Conservation (phyloP, 2,113 vertebrate genomes). For the Leptosomus discolor region DNA sequence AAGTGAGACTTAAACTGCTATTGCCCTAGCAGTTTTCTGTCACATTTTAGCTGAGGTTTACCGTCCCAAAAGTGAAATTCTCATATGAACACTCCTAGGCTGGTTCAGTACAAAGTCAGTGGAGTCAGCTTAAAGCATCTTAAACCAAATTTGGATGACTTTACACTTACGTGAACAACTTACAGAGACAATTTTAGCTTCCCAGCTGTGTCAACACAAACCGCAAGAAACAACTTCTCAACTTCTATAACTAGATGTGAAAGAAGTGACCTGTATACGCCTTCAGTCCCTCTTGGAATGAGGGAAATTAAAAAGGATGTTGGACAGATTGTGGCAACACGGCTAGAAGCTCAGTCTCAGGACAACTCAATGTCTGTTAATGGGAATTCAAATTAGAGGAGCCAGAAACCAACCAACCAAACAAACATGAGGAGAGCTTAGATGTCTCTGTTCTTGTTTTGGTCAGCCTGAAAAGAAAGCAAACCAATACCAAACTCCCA, state of each 20-base stretch:
- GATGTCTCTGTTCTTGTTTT: not conserved
- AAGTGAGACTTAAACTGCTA: not conserved
- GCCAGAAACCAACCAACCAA: not conserved
- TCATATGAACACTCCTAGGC: not conserved
- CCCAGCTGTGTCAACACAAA: conserved; percentile 46
- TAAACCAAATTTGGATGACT: conserved; percentile 29
- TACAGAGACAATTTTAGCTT: not conserved
- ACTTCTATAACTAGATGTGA: not conserved
- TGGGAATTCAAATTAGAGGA: not conserved
- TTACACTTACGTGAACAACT: not conserved
- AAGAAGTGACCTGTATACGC: not conserved
- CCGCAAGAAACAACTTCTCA: not conserved
- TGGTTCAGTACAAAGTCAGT: not conserved
- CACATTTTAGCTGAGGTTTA: not conserved
- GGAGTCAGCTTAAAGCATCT: not conserved
- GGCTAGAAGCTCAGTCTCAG: not conserved
- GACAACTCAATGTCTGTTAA: not conserved
- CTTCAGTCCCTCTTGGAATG: not conserved
- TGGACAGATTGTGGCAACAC: not conserved
- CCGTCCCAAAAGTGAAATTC: not conserved
- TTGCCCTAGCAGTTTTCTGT: not conserved
- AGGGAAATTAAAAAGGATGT: not conserved
- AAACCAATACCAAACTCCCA: not conserved
- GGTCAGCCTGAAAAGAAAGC: not conserved
- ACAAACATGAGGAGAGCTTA: not conserved